A percentile compares a stretch with the other conserved stretches of the same genome.
phyloP scores from a whole-genome alignment of 2,888 invertebrate species.

The Ceriagrion tenellum region DNA sequence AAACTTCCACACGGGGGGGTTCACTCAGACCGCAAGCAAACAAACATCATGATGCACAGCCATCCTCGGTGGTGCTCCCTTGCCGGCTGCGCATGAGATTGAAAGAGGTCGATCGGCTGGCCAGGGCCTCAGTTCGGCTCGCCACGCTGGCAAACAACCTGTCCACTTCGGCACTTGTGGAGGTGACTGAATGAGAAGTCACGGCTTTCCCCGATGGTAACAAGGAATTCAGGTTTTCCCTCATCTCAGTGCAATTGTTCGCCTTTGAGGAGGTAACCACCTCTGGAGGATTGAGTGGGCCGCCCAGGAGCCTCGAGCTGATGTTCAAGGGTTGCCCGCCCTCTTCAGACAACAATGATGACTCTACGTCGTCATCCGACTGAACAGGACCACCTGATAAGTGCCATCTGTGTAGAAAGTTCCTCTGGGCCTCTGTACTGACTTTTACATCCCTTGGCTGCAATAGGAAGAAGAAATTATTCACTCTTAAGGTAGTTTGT shows the following conservation, averaged over 20 bases:
- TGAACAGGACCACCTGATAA: slow-evolving; percentile 69
- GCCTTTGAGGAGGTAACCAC: slow-evolving; percentile 5
- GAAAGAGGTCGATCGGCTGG: slow-evolving; percentile 71
- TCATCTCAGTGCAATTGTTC: background rate
- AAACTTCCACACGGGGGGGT: background rate
- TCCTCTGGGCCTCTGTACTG: slow-evolving; percentile 69
- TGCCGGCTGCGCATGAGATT: slow-evolving; percentile 71
- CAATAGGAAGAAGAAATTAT: background rate
- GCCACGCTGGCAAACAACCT: slow-evolving; percentile 71
- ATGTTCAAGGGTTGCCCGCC: background rate
- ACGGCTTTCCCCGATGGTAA: background rate
- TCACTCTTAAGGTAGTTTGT: too few relatives aligned
- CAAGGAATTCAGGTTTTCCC: slow-evolving; percentile 2
- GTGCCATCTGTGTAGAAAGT: slow-evolving; percentile 70
- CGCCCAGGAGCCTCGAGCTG: background rate
- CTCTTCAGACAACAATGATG: background rate
- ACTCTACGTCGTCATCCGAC: slow-evolving; percentile 70
- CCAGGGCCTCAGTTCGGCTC: slow-evolving; percentile 71
- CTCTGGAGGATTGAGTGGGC: background rate
- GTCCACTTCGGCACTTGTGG: slow-evolving; percentile 68
- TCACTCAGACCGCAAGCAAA: background rate
- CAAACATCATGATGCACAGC: slow-evolving; percentile 69
- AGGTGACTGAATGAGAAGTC: background rate
- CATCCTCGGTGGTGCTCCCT: slow-evolving; percentile 71
- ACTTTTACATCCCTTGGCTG: slow-evolving; percentile 24